Evolutionary conservation across 2,888 invertebrate species (phyloP).

Genomic region (Ophion slaviceki): DNA sequence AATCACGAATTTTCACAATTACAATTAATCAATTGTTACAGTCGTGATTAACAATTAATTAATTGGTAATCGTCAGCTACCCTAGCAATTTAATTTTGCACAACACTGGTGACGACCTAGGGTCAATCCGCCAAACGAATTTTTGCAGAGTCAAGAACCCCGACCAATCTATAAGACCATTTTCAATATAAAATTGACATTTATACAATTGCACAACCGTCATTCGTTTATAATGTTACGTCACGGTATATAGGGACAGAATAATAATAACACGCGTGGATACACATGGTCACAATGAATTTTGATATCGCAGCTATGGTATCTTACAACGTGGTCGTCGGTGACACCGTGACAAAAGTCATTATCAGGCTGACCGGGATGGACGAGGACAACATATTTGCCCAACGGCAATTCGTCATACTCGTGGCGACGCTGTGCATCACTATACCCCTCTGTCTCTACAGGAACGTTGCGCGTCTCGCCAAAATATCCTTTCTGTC

Average conservation of each 20-base stretch:
- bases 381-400: constrained; percentile 85
- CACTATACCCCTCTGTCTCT: constrained; percentile 91
- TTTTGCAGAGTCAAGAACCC: background rate
- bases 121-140: background rate
- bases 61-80: too few species aligned
- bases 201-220: too few species aligned
- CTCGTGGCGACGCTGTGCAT: constrained; percentile 89
- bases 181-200: too few species aligned
- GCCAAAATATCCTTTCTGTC: constrained; percentile 89
- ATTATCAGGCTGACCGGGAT: constrained; percentile 88
- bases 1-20: too few species aligned
- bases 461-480: constrained; percentile 89
- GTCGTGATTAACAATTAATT: too few species aligned
- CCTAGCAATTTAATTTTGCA: too few species aligned
- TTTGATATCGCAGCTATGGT: constrained; percentile 89
- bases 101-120: too few species aligned
- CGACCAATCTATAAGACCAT: background rate
- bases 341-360: constrained; percentile 93
- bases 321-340: constrained; percentile 94
- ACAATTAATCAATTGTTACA: too few species aligned
- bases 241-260: background rate
- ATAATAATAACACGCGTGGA: background rate
- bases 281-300: background rate
- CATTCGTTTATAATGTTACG: too few species aligned
- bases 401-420: constrained; percentile 88